These are phyloP conservation scores for Rallus limicola DNA, from an alignment of 2,113 vertebrate genomes.

Conservation along the genomic window DNA sequence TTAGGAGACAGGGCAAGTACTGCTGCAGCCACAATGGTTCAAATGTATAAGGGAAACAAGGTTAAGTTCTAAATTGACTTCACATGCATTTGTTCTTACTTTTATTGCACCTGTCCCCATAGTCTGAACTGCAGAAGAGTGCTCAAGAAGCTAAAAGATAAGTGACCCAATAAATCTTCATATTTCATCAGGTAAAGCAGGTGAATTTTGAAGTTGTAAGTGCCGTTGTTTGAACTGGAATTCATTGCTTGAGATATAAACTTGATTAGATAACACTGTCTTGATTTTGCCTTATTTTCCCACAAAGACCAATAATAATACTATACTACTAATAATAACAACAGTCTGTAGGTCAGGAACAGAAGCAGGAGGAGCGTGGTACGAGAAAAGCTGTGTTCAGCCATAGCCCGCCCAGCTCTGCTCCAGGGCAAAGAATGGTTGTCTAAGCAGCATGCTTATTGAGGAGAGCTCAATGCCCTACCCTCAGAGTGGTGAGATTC, in stretches of 20 bases:
- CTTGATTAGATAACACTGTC: not conserved
- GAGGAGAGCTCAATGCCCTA: not conserved
- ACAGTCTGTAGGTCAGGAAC: not conserved
- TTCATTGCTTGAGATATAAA: not conserved
- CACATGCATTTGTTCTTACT: not conserved
- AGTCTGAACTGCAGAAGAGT: not conserved
- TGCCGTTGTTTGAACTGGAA: not conserved
- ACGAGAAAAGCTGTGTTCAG: not conserved
- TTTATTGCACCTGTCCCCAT: not conserved
- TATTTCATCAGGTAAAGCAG: not conserved
- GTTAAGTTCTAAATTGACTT: not conserved
- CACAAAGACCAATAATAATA: not conserved
- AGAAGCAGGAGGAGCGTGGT: not conserved
- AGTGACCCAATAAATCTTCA: not conserved
- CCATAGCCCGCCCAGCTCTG: not conserved
- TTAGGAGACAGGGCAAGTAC: not conserved
- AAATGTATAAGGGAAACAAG: not conserved
- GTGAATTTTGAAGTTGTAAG: not conserved
- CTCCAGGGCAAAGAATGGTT: not conserved
- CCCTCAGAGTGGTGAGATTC: not conserved
- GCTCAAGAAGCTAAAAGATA: not conserved
- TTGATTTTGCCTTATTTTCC: not conserved
- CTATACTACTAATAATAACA: not conserved
- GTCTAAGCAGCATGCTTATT: not conserved
- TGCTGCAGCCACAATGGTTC: not conserved